Evolutionary conservation across 2,113 vertebrate genomes (phyloP).

Genomic region (Upupa epops): DNA sequence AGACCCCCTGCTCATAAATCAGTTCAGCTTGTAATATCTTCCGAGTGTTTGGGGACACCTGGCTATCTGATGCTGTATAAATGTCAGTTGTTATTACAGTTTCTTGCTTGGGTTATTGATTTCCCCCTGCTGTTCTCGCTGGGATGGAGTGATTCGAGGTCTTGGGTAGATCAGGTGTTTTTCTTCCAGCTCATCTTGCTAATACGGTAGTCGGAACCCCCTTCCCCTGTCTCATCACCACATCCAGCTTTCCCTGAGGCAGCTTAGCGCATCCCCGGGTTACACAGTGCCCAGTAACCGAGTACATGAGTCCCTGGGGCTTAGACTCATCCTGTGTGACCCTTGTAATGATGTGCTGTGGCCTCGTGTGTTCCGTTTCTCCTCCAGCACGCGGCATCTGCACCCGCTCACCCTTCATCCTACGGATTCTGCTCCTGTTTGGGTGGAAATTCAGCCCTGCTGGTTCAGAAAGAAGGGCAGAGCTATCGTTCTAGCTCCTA

Average conservation of each 20-base stretch:
- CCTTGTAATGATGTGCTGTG: background rate
- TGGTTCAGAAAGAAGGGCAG: slow-evolving; percentile 38
- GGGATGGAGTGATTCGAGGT: slow-evolving; percentile 36
- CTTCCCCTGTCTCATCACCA: background rate
- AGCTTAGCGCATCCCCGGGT: background rate
- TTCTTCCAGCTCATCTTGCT: background rate
- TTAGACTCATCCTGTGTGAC: background rate
- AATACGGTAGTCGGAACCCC: background rate
- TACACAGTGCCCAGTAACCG: background rate
- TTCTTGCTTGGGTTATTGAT: slow-evolving; percentile 63
- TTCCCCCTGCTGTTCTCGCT: slow-evolving; percentile 47
- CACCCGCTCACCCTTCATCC: background rate
- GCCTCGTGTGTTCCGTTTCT: background rate
- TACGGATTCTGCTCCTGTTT: background rate
- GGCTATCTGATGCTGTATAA: slow-evolving; percentile 64
- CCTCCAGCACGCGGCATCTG: background rate
- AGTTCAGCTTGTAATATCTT: slow-evolving; percentile 61
- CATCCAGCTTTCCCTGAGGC: background rate
- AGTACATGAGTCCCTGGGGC: background rate
- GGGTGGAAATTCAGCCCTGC: slow-evolving; percentile 3
- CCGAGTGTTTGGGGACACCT: slow-evolving; percentile 66
- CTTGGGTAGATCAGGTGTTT: slow-evolving; percentile 28
- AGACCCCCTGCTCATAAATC: slow-evolving; percentile 52
- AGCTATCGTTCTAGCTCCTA: slow-evolving; percentile 3
- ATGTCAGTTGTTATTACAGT: slow-evolving; percentile 71